Conservation (phyloP, 30 jellyfish, hydroid and myxozoan species). For the Turritopsis dohrnii region DNA sequence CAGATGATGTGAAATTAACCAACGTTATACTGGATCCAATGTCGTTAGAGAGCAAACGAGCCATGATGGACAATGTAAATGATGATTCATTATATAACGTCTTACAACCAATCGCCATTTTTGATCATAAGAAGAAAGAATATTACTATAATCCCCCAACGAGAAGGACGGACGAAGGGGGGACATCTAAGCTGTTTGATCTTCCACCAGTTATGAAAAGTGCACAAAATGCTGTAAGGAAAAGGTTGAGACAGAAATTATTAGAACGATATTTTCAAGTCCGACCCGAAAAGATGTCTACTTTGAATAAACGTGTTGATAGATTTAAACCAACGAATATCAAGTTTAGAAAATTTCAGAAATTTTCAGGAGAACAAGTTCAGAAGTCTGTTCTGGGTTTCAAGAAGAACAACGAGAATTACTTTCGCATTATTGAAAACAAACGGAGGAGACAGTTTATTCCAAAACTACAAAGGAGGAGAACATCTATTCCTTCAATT, state of each 20-base stretch:
- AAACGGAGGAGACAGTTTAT: neutral
- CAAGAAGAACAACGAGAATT: neutral
- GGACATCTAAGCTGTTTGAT: neutral
- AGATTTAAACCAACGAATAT: neutral
- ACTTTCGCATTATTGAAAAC: neutral
- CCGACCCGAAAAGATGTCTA: neutral
- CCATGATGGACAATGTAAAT: neutral
- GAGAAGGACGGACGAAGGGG: neutral
- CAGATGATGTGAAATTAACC: neutral
- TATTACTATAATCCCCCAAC: constrained; percentile 9
- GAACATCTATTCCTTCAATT: no score
- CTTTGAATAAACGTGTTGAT: neutral
- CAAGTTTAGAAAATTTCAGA: neutral
- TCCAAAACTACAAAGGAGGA: no score
- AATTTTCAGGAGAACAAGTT: neutral
- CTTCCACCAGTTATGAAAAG: constrained; percentile 7
- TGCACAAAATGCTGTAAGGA: neutral
- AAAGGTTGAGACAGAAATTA: neutral
- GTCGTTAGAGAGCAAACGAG: neutral
- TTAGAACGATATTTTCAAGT: neutral
- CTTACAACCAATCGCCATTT: neutral
- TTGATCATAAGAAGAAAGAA: neutral
- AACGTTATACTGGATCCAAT: neutral
- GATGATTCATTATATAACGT: neutral
- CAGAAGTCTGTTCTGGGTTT: neutral